Evolutionary conservation across 2,888 invertebrate species (phyloP), one percentile per base, ranked within the genome.

Genomic region (Ommatoiulus sabulosus): DNA sequence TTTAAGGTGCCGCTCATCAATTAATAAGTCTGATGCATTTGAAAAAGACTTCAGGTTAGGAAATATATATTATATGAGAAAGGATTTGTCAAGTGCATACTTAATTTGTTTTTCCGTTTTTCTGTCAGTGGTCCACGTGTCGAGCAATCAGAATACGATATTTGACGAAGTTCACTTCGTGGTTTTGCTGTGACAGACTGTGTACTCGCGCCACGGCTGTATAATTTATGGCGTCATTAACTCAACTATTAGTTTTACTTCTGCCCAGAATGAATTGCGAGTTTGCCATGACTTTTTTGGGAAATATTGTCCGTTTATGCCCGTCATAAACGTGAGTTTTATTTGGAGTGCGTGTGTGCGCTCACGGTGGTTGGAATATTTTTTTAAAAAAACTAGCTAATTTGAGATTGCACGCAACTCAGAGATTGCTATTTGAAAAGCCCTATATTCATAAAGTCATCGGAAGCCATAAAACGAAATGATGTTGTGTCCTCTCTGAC

Each of bases 381-480:
- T 35, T 35, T 35, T 72, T 72, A 72, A 72, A 72, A 52, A 63
- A 63, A n/a, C 6, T 20, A 72, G 4, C 72, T 24, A 72, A 24
- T 24, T 72, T 72, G 7, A 24, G 72, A 72, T 72, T 72, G 72
- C 72, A 24, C 10, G 72, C 72, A 20, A 24, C 72, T 72, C 7
- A 8, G 24, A 72, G 72, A 72, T 72, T 72, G 72, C 72, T 72
- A 72, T 72, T 72, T 72, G 72, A 72, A 35, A 72, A 24, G 72
- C 72, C 72, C n/a, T 35, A 10, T n/a, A 72, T 24, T 72, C 72
- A 20, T 72, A 24, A 72, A 72, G 24, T 24, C 24, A 72, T 72
- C 24, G 24, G 24, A 24, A 6, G 20, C 24, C 72, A 72, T 72
- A 72, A 72, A 72, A 72, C 8, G 10, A 1, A 72, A 72, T 72